Evolutionary conservation across 1,140 invertebrate species (phyloP).

Genomic region (Lepeophtheirus salmonis): DNA sequence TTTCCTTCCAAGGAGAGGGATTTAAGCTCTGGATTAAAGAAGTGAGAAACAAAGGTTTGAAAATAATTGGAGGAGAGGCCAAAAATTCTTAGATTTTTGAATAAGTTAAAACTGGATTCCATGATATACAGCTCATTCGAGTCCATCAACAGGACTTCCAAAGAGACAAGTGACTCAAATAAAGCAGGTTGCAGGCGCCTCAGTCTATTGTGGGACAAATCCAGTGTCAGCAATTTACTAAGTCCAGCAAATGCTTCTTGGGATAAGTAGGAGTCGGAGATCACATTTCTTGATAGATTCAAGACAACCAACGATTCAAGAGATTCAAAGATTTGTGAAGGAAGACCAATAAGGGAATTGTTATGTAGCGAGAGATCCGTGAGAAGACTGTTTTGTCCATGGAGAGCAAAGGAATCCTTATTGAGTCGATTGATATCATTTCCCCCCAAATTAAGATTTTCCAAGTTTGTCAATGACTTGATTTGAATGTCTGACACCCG

Average conservation of each 20-base stretch:
- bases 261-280: slow-evolving; percentile 2
- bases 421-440: slow-evolving; percentile 31
- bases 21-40: slow-evolving; percentile 47
- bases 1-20: slow-evolving; percentile 59
- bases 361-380: slow-evolving; percentile 40
- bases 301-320: slow-evolving; percentile 48
- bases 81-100: slow-evolving; percentile 49
- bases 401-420: slow-evolving; percentile 40
- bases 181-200: neutral
- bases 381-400: slow-evolving; percentile 28
- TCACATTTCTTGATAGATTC: slow-evolving; percentile 29
- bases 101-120: neutral
- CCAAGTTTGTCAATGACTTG: slow-evolving; percentile 19
- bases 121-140: neutral
- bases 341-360: slow-evolving; percentile 49
- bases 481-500: slow-evolving; percentile 29
- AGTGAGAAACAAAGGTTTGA: slow-evolving; percentile 47
- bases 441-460: slow-evolving; percentile 13
- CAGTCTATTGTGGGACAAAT: slow-evolving; percentile 63
- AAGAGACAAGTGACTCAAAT: neutral
- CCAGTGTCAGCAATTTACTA: slow-evolving; percentile 60
- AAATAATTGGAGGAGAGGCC: slow-evolving; percentile 60
- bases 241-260: slow-evolving; percentile 53
- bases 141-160: neutral
- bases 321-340: slow-evolving; percentile 59